phyloP scores from a whole-genome alignment of 23 tunicate species.

The Trididemnum clinides region DNA sequence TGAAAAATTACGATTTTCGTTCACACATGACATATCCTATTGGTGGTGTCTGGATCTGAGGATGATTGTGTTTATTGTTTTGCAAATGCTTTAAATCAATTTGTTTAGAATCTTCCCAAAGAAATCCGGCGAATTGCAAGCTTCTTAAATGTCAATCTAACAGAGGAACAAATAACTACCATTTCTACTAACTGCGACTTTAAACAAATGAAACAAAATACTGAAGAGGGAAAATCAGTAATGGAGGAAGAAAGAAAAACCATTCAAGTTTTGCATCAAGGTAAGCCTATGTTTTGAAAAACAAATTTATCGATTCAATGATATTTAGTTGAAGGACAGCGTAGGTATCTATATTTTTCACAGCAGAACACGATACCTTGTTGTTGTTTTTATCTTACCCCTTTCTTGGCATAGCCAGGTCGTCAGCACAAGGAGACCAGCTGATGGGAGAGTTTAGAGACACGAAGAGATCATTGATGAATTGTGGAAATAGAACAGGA shows the following conservation, averaged over 20 bases:
- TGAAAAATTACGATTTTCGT: too few relatives aligned
- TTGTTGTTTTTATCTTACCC: too few relatives aligned
- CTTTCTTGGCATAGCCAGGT: too few relatives aligned
- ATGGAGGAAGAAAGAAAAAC: neutral
- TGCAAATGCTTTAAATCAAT: too few relatives aligned
- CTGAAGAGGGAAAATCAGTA: neutral
- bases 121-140: constrained; percentile 8
- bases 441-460: too few relatives aligned
- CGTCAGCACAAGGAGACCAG: too few relatives aligned
- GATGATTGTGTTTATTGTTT: neutral
- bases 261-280: constrained; percentile 7
- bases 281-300: neutral
- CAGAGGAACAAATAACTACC: neutral
- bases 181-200: constrained; percentile 28
- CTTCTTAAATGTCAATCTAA: constrained; percentile 1
- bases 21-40: too few relatives aligned
- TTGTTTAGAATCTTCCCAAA: constrained; percentile 7
- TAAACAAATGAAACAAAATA: constrained; percentile 6
- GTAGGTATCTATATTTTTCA: too few relatives aligned
- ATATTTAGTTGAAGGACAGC: neutral
- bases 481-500: too few relatives aligned
- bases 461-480: too few relatives aligned
- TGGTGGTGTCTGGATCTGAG: neutral
- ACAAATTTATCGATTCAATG: too few relatives aligned
- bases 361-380: too few relatives aligned